Base-by-base conservation (phyloP, 2,113 vertebrate genomes). In the Rhodinocichla rosea region DNA sequence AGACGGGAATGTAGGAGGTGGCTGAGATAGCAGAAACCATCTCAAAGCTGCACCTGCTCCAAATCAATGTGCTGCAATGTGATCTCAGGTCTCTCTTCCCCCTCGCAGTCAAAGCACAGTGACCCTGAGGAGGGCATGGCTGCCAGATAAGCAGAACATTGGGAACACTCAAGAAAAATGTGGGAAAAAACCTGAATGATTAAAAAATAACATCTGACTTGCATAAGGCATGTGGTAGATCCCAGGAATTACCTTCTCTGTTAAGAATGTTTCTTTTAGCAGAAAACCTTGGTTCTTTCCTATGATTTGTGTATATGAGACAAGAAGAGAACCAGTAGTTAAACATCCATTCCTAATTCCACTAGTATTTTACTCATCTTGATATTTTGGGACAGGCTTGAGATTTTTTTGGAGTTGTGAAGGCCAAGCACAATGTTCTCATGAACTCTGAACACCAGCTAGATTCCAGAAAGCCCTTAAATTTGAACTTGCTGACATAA, bases 1-100 rank as follows among this genome's bases (percentile, higher is more conserved):
- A 96, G 95, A 96, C 1, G n/a, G 95, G 93, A 90, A 94, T 4
- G 95, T 94, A 94, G 95, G 97, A 97, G 90, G 96, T 95, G 87
- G 84, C 42, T 93, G 93, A 94, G 89, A 95, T 84, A 94, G 75
- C 89, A 96, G 90, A 95, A 92, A 82, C 62, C 55, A 78, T 81
- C 87, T 91, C 62, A 76, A 84, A 94, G 81, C 71, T 75, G 89
- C 90, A 92, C 94, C 94, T 96, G 93, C 95, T 94, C 83, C 89
- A 83, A 87, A 97, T 87, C 82, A 26, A 68, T 76, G 55, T 55
- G 39, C 75, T 91, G 89, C 93, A 91, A 91, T 68, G 86, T 68
- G 56, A 94, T 89, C 91, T 89, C 37, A 45, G 73, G 62, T 52
- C 67, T 88, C 81, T 92, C 77, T 79, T 53, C 57, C 47, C 45